Conservation (phyloP, 2,113 vertebrate genomes). For the Montifringilla adamsi region DNA sequence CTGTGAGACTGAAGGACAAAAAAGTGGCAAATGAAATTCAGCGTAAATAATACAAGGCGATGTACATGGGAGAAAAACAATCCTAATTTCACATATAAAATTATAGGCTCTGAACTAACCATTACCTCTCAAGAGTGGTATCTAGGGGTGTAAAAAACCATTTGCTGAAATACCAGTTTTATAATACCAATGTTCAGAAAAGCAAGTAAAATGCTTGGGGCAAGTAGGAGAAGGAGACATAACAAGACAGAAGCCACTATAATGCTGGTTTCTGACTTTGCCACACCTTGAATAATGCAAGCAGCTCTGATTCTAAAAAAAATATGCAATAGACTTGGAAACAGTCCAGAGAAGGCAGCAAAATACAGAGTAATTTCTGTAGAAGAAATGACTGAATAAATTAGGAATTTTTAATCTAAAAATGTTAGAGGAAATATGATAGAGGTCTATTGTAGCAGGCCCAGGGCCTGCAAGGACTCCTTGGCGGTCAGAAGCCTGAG, state of each 20-base stretch:
- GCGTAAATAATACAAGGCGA: background rate
- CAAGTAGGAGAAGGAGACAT: background rate
- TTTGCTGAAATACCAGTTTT: background rate
- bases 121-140: background rate
- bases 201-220: background rate
- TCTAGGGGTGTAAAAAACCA: background rate
- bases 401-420: background rate
- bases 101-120: background rate
- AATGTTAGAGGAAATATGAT: background rate
- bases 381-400: background rate
- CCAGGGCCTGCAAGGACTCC: no score
- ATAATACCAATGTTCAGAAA: background rate
- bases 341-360: background rate
- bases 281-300: background rate
- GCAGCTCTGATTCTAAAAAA: background rate
- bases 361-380: background rate
- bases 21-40: background rate
- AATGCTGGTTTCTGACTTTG: background rate
- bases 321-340: background rate
- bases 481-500: no score
- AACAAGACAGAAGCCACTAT: background rate
- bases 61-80: background rate
- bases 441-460: background rate
- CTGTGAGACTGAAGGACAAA: background rate
- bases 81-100: conserved; percentile 10